Base-by-base conservation (phyloP, 2,797 vertebrate species). In the Melanotaenia nigrans region DNA sequence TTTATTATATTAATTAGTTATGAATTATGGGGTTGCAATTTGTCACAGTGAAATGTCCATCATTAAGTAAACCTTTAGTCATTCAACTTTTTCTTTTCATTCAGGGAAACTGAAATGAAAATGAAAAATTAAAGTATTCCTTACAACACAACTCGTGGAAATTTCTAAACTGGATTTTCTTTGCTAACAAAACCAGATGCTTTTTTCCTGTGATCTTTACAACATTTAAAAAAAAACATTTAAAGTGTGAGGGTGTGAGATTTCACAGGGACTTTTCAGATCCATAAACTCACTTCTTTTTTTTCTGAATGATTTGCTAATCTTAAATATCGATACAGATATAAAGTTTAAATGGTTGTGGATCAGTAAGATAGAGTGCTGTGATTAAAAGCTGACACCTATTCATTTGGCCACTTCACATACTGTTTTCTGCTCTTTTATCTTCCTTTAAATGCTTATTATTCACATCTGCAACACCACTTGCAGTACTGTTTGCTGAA, bases 51-150 rank as follows among this genome's bases (percentile, higher is more conserved):
- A 75, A 81, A 81, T 87, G 64, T 75, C 35, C 71, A 57, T n/a
- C 77, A 28, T 78, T 45, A 54, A 42, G 14, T 24, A 18, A 62
- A 47, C 32, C 13, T n/a, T 18, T 80, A 64, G 61, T 47, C 25
- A 56, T 24, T 5, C 54, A 25, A 28, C 2, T 0, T 18, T 56
- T 63, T 56, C 58, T 79, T 28, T 71, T 30, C n/a, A 12, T 33
- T 71, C 3, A 18, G 1, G 5, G 32, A 87, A 90, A 90, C 30
- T 49, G 79, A 87, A 90, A 87, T 18, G 11, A 58, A 85, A 78
- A 79, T 69, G 25, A 70, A 77, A 87, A 85, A 20, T 68, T 69
- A 88, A 86, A 88, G 53, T 55, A 40, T 57, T 57, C 1, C 42
- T 54, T 71, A 55, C 28, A 59, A 16, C 3, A 61, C 16, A 58